A percentile compares a stretch with the other conserved stretches of the same genome.
Evolutionary conservation across 2,888 invertebrate genomes (phyloP).

Genomic region (Parnassius smintheus): DNA sequence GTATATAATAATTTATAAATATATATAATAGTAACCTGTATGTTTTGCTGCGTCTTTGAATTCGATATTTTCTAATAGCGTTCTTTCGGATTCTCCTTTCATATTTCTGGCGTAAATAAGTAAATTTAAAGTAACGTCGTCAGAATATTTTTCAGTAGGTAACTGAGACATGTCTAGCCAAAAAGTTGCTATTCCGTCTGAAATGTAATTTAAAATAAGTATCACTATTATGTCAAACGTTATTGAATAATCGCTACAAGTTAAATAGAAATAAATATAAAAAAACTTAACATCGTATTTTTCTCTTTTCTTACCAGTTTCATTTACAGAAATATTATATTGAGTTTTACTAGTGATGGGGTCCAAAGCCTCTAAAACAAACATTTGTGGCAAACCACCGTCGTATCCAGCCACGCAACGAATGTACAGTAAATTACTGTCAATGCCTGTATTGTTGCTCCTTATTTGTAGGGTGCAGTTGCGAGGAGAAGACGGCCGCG

Average conservation of each 20-base stretch:
- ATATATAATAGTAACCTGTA: conserved; percentile 81
- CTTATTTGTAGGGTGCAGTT: conserved; percentile 91
- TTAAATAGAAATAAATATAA: background rate
- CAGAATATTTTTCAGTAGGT: conserved; percentile 68
- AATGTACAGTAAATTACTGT: conserved; percentile 83
- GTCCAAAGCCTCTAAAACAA: conserved; percentile 91
- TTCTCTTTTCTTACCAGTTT: conserved; percentile 52
- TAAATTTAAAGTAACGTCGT: conserved; percentile 84
- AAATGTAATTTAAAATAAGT: conserved; percentile 12
- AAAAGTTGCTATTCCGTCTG: conserved; percentile 70
- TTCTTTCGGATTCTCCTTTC: conserved; percentile 91
- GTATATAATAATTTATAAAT: too few species aligned
- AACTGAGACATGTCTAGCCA: conserved; percentile 83
- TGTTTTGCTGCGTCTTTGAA: conserved; percentile 93
- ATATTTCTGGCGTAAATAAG: conserved; percentile 91
- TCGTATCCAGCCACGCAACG: conserved; percentile 94
- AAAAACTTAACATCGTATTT: background rate
- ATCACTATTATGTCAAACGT: background rate
- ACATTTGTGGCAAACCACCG: conserved; percentile 92
- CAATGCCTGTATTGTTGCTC: conserved; percentile 69
- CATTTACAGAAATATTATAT: conserved; percentile 84
- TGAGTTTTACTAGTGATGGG: conserved; percentile 85
- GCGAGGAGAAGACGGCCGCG: conserved; percentile 89
- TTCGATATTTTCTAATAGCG: conserved; percentile 91
- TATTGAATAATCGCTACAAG: background rate